A percentile compares a stretch with the other conserved stretches of the same genome.
Conservation (phyloP, 2,113 vertebrate species). For the Solenodon paradoxus region DNA sequence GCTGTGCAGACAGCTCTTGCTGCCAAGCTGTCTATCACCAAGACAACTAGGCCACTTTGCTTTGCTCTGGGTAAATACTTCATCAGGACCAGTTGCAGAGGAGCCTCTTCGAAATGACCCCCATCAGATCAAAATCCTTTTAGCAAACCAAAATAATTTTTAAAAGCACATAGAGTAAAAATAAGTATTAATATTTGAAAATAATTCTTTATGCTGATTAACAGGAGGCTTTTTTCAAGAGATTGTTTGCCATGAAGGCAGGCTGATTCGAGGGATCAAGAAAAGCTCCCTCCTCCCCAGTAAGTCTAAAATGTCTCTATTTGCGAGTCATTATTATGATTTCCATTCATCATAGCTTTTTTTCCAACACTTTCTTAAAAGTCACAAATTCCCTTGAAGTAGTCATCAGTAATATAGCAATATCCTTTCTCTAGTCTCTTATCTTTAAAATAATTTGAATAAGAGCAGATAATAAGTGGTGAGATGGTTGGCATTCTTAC, state of each 20-base stretch:
- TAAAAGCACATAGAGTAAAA: conserved; percentile 34
- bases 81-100: conserved; percentile 53
- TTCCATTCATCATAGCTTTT: conserved; percentile 49
- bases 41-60: conserved; percentile 69
- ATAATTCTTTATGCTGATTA: conserved; percentile 21
- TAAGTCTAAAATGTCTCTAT: conserved; percentile 35
- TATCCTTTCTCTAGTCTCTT: conserved; percentile 35
- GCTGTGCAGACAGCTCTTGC: conserved; percentile 67
- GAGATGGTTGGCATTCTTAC: neutral
- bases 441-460: conserved; percentile 34
- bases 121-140: conserved; percentile 50
- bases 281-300: neutral
- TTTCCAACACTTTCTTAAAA: conserved; percentile 48
- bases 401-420: conserved; percentile 16
- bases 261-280: neutral
- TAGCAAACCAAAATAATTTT: conserved; percentile 47
- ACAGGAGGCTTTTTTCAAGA: conserved; percentile 17
- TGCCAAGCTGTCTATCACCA: conserved; percentile 75
- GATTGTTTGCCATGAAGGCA: neutral
- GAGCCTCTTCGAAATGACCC: conserved; percentile 50
- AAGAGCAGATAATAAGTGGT: conserved; percentile 22
- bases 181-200: conserved; percentile 47
- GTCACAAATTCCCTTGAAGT: conserved; percentile 31
- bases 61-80: conserved; percentile 69
- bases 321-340: conserved; percentile 52